These are phyloP conservation scores for Leistus spinibarbis DNA, from an alignment of 2,888 invertebrate genomes.

Conservation along the genomic window DNA sequence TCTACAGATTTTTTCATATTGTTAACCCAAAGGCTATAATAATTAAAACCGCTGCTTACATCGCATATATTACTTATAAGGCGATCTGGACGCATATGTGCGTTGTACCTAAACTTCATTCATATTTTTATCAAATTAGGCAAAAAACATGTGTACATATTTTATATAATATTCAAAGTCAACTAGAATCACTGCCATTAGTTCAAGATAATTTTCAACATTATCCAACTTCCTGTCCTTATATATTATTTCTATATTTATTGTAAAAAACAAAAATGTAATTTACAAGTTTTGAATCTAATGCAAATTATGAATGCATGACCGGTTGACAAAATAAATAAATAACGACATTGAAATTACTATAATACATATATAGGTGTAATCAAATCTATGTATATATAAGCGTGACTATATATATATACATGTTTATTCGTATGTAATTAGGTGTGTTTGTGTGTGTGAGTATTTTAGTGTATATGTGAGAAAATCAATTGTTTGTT, in stretches of 20 bases:
- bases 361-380: background rate
- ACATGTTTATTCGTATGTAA: background rate
- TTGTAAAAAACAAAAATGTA: background rate
- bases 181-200: background rate
- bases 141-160: too few relatives aligned
- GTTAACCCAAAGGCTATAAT: too few relatives aligned
- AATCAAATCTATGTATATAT: background rate
- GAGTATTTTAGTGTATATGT: background rate
- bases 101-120: too few relatives aligned
- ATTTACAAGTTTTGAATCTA: background rate
- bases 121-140: too few relatives aligned
- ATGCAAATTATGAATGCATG: background rate
- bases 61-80: too few relatives aligned
- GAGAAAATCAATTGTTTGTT: background rate
- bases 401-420: background rate
- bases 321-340: background rate
- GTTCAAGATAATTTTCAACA: background rate
- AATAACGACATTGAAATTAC: background rate
- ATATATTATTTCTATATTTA: background rate
- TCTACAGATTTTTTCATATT: too few relatives aligned
- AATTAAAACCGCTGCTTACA: too few relatives aligned
- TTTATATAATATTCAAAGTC: too few relatives aligned
- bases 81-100: too few relatives aligned
- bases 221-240: background rate
- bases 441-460: background rate